Evolutionary conservation across 2,113 vertebrate genomes (phyloP).

Genomic region (Hyaena hyaena): DNA sequence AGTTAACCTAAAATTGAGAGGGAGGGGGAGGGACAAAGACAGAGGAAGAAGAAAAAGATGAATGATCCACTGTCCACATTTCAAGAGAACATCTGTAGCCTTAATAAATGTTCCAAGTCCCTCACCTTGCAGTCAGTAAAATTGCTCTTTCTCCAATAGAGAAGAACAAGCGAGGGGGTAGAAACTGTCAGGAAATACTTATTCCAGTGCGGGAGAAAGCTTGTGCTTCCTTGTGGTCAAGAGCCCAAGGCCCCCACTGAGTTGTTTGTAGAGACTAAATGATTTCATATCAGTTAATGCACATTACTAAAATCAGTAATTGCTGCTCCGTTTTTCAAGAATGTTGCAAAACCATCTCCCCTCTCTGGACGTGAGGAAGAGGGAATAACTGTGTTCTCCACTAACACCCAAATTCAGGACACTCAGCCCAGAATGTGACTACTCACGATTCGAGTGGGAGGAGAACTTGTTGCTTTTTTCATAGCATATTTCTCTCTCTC

Average conservation of each 20-base stretch:
- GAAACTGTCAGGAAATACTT: neutral
- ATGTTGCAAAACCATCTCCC: neutral
- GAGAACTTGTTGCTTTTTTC: neutral
- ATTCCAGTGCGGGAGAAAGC: neutral
- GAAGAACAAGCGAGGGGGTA: neutral
- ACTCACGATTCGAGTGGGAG: neutral
- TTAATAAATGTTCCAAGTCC: neutral
- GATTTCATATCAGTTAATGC: neutral
- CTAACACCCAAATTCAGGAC: neutral
- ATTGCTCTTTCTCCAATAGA: neutral
- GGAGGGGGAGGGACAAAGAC: neutral
- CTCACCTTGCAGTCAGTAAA: neutral
- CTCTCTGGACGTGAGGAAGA: neutral
- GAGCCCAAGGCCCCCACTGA: neutral
- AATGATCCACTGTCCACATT: neutral
- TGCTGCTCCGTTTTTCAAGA: neutral
- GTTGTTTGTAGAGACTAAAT: neutral
- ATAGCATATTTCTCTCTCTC: neutral
- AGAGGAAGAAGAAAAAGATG: neutral
- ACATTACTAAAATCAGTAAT: neutral
- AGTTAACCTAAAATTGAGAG: neutral
- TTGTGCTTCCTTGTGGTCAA: neutral
- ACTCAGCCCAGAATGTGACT: neutral
- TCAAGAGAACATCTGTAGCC: neutral
- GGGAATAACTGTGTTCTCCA: neutral